Evolutionary conservation across 1,140 invertebrate genomes (phyloP), one percentile per base, ranked within the genome.

Genomic region (Hestina assimilis): DNA sequence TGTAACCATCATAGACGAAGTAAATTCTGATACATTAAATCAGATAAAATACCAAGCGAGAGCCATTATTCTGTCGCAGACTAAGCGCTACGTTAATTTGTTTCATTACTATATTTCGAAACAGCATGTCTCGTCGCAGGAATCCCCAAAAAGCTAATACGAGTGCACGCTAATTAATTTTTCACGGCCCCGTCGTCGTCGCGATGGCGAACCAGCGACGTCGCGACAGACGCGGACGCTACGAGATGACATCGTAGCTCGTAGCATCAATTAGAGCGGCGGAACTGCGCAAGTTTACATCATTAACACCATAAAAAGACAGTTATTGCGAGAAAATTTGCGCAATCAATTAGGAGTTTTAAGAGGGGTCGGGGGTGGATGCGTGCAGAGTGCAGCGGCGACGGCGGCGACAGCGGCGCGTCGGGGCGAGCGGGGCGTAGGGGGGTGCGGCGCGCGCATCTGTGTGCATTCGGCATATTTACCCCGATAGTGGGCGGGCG

Each of bases 401-500:
- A 58, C 60, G 74, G 64, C 51, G 69, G 66, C 68, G 59, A 58
- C 43, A 41, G 59, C 40, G 46, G 65, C 59, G 61, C 43, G 66
- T 45, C 33, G 60, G 60, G 59, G 46, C 43, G 56, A 29, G 66
- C 38, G 46, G 59, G 58, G 67, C 59, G 7, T 28, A 19, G 33
- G 33, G 15, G 69, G 66, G 63, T 60, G 63, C 79, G 76, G 84
- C 84, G 84, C 84, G 84, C 83, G 83, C 83, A 87, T 87, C 82
- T 85, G 84, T 86, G 83, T 87, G 84, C 84, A 87, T 85, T 85
- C 82, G 82, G 84, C 81, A 87, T 87, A 87, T 87, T 87, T 87
- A 87, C 84, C 84, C 84, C 77, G 82, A 84, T 83, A 83, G 83
- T 83, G 81, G 84, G 84, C 82, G 82, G 84, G 78, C 72, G 81